These are phyloP conservation scores for Tadarida brasiliensis DNA, from an alignment of 2,797 vertebrate genomes.

Conservation along the genomic window DNA sequence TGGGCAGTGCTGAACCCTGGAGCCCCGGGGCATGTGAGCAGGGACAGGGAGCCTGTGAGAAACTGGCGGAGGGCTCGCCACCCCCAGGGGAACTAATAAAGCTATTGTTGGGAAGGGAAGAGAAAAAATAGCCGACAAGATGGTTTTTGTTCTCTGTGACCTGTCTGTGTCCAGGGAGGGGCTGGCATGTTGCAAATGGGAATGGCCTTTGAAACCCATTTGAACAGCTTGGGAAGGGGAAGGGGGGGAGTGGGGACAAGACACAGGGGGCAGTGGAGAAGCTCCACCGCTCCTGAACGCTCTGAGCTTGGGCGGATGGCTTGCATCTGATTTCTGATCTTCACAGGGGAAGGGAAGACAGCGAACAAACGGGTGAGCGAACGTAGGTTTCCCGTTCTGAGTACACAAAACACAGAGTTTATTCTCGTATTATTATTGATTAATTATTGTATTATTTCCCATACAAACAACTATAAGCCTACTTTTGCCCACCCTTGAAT, in stretches of 20 bases:
- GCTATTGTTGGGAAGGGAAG: conserved; percentile 78
- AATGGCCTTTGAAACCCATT: background rate
- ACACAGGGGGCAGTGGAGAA: background rate
- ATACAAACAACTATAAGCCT: background rate
- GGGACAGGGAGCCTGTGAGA: conserved; percentile 37
- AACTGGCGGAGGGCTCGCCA: background rate
- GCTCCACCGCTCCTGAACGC: background rate
- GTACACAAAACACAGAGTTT: background rate
- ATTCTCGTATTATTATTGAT: background rate
- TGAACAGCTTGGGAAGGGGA: background rate
- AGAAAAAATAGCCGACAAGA: conserved; percentile 81
- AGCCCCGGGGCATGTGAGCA: conserved; percentile 24
- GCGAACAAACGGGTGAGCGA: background rate
- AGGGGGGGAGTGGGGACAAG: background rate
- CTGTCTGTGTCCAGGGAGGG: conserved; percentile 62
- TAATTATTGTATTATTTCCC: background rate
- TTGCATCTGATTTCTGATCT: background rate
- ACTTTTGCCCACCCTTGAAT: background rate
- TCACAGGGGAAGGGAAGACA: background rate
- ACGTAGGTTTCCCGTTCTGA: background rate
- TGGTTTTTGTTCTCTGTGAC: conserved; percentile 78
- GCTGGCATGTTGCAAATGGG: background rate
- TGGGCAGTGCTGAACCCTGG: conserved; percentile 57
- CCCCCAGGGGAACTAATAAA: conserved; percentile 72
- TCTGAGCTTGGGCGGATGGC: background rate